Percentiles rank a stretch among this genome's conserved stretches.
Evolutionary conservation across 2,888 invertebrate genomes (phyloP).

Genomic region (Axea sp.): DNA sequence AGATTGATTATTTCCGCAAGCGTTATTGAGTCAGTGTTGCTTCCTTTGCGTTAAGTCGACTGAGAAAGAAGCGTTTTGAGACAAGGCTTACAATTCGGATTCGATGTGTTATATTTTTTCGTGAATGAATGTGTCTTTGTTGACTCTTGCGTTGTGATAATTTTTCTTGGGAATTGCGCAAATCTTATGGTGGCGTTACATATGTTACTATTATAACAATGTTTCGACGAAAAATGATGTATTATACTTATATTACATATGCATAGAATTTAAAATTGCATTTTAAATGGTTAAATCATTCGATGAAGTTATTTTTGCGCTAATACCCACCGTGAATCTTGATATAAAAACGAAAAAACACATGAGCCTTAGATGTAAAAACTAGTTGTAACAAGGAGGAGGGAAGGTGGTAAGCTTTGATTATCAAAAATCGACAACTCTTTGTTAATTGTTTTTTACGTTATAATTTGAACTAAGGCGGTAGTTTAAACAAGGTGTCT

Average conservation of each 20-base stretch:
- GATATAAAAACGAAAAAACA: conserved; percentile 12
- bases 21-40: conserved; percentile 23
- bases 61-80: conserved; percentile 9
- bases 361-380: conserved; percentile 27
- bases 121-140: conserved; percentile 27
- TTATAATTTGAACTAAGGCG: conserved; percentile 4
- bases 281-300: conserved; percentile 37
- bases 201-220: conserved; percentile 10
- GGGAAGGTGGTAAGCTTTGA: conserved; percentile 3
- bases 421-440: conserved; percentile 1
- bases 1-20: conserved; percentile 13
- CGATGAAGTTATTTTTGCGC: conserved; percentile 5
- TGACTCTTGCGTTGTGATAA: conserved; percentile 55
- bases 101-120: conserved; percentile 2
- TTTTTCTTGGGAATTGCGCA: conserved; percentile 29
- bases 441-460: conserved; percentile 18
- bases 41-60: conserved; percentile 30
- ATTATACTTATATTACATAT: no score
- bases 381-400: conserved; percentile 14
- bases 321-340: background rate
- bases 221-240: conserved; percentile 12
- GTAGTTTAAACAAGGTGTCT: conserved; percentile 58
- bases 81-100: conserved; percentile 4
- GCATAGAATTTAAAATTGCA: conserved; percentile 29
- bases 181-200: conserved; percentile 16